Conservation (phyloP, 2,888 invertebrate genomes). For the Calephelis perditalis region DNA sequence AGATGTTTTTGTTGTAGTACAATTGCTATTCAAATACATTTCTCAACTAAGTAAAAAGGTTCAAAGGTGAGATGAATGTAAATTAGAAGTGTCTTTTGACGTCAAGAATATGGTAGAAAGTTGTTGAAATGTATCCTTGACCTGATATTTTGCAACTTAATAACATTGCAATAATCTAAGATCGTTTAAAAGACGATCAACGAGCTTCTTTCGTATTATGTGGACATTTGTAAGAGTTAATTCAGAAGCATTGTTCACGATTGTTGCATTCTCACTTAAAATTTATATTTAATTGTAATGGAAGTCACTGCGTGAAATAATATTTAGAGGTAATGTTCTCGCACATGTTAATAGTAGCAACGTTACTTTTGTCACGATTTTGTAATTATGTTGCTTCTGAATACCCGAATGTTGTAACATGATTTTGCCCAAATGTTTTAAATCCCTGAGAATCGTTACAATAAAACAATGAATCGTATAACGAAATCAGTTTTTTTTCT, state of each 20-base stretch:
- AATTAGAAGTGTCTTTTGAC: constrained; percentile 50
- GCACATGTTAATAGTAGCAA: constrained; percentile 44
- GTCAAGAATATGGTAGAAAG: constrained; percentile 67
- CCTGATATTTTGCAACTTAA: constrained; percentile 61
- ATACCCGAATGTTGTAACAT: constrained; percentile 14
- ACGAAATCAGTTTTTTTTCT: neutral
- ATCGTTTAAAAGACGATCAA: constrained; percentile 75
- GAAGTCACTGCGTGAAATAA: constrained; percentile 29
- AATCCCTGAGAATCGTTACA: neutral
- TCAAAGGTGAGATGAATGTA: constrained; percentile 63
- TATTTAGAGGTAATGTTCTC: constrained; percentile 37
- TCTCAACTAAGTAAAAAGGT: constrained; percentile 61
- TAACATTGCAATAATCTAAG: constrained; percentile 62
- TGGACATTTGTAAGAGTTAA: constrained; percentile 59
- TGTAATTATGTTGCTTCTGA: constrained; percentile 34
- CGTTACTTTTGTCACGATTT: constrained; percentile 47
- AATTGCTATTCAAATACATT: constrained; percentile 45
- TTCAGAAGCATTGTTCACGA: constrained; percentile 57
- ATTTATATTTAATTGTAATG: constrained; percentile 59
- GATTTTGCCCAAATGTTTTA: constrained; percentile 9
- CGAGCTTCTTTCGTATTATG: constrained; percentile 60
- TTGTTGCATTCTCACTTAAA: constrained; percentile 52
- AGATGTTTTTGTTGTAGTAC: constrained; percentile 33
- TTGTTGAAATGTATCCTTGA: constrained; percentile 68
- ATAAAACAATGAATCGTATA: constrained; percentile 8